Base-by-base conservation (phyloP, 2,113 vertebrate genomes). In the Excalfactoria chinensis region DNA sequence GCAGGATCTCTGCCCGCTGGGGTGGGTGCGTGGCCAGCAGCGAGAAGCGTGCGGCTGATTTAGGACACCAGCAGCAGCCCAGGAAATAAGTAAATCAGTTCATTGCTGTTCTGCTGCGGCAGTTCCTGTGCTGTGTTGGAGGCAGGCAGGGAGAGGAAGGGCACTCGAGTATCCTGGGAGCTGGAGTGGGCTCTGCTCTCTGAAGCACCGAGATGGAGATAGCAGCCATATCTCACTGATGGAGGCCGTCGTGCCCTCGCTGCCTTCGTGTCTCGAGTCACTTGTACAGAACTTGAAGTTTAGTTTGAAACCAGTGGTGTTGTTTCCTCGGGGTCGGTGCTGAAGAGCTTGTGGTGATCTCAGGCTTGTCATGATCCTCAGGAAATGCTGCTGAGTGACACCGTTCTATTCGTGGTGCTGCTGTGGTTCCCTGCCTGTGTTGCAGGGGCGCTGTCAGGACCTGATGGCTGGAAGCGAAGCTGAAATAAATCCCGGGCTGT, bases 291-390 rank as follows among this genome's bases (percentile, higher is more conserved):
- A 75, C 83, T 74, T 86, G 28, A 67, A 23, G 82, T 85, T 89
- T 83, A 80, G 91, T 92, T 95, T 93, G 78, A 51, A 94, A 23
- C 11, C 67, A 55, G 89, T 44, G 51, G 26, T 77, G 18, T 23
- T 83, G 87, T 92, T 94, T 76, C 89, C 64, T 79, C 59, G 55
- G 49, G 93, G 89, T 85, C 63, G 55, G 14, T 19, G 43, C 86
- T 86, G 53, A 46, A 75, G 62, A 75, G 71, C 63, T 92, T 73
- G 75, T 3, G 1, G 32, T 58, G 35, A 51, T 55, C 77, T 88
- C 43, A 80, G 30, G 67, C 81, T 74, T 0, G 0, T 77, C 56
- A 49, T 0, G 1, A 35, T 91, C 79, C 64, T 89, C 21, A 64
- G 56, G 91, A 55, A 77, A 59, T 75, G 2, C 0, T 66, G 9